Percentiles rank a stretch among this genome's conserved stretches.
Evolutionary conservation across 35 echinoderm and acorn worm genomes (phyloP).

Genomic region (Apostichopus parvimensis): DNA sequence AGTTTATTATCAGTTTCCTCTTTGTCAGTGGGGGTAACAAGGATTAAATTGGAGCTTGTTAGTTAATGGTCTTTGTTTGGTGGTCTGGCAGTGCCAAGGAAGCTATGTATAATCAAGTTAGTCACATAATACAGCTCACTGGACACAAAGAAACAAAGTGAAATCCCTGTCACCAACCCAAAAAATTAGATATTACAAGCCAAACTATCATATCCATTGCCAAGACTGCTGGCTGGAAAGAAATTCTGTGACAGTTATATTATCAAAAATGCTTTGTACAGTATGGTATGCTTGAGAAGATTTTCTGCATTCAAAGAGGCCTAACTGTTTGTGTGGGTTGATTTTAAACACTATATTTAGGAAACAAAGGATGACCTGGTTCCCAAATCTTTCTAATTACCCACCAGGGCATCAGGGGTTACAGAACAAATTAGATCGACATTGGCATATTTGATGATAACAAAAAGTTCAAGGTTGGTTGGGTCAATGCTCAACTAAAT

Average conservation of each 20-base stretch:
- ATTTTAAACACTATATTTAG: background rate
- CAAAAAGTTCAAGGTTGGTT: background rate
- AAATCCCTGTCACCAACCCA: too few species aligned
- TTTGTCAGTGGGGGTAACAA: slow-evolving; percentile 3
- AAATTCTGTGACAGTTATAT: background rate
- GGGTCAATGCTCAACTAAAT: too few species aligned
- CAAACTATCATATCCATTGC: too few species aligned
- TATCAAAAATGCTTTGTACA: background rate
- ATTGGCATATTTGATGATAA: background rate
- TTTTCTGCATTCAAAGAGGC: background rate
- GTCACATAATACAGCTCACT: background rate
- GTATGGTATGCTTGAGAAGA: background rate
- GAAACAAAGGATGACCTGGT: background rate
- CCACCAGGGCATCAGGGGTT: background rate
- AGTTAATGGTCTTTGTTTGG: background rate
- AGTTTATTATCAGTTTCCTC: slow-evolving; percentile 37
- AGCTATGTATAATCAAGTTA: background rate
- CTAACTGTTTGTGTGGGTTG: background rate
- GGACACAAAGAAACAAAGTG: background rate
- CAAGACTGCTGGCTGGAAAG: background rate
- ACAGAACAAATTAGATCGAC: background rate
- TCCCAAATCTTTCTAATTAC: background rate
- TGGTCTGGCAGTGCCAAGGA: background rate
- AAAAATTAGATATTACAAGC: too few species aligned
- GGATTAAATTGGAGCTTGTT: background rate